Conservation (phyloP, 2,113 vertebrate species). For the human (Homo sapiens) region GRCh38 chr3:181628501-181629000, state of each 20-base stretch:
- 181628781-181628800: neutral
- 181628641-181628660: neutral
- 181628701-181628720: neutral
- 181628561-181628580: neutral
- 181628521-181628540: neutral
- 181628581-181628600: neutral
- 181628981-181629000: neutral
- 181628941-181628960: neutral
- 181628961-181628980: neutral
- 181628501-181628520: neutral
- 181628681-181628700: neutral
- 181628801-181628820: neutral
- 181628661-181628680: conserved; percentile 9
- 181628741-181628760: neutral
- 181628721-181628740: neutral
- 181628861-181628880: neutral
- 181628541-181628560: conserved; percentile 7
- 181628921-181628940: too few species aligned
- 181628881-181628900: neutral
- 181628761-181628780: neutral
- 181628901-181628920: neutral
- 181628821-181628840: neutral
- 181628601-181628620: neutral
- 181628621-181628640: neutral
- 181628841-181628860: neutral